Evolutionary conservation across 2,888 invertebrate species (phyloP), one percentile per base, ranked within the genome.

Genomic region (Heteromurus nitidus): DNA sequence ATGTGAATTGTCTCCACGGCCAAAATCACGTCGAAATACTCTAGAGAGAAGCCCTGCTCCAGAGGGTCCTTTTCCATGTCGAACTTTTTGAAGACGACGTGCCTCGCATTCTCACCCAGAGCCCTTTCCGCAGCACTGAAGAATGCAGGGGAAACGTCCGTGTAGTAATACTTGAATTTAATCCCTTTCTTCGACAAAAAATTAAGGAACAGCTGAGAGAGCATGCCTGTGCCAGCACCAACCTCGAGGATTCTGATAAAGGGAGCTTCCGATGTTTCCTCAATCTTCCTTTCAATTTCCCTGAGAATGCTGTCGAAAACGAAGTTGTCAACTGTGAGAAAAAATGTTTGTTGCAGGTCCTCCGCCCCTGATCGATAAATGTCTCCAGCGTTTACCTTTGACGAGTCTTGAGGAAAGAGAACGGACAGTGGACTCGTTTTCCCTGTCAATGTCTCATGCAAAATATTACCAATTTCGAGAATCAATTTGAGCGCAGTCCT

Each of bases 261-360:
- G 13, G 70, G 75, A 1, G 76, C 70, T 24, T 76, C 81, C 0
- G 81, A 55, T 3, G 70, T 76, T 0, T 76, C 75, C 28, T 81
- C 81, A 24, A 81, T 16, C 65, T 65, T 75, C 26, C 75, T 47
- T 18, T 47, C 30, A 28, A 60, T n/a, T 30, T 30, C 31, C n/a
- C 31, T 30, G 3, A 7, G 18, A 2, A 42, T 22, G 22, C 47
- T 36, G 47, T 24, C n/a, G 2, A 44, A 2, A 2, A 3, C 31
- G 11, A 1, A 11, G 36, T 55, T 55, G 1, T n/a, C 11, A 1
- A 55, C 26, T 24, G 1, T 11, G 13, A 26, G 13, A 55, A n/a
- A n/a, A n/a, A n/a, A n/a, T n/a, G n/a, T n/a, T n/a, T n/a, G n/a
- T n/a, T 18, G 13, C 7, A 11, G 24, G 1, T 55, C 9, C 26